Evolutionary conservation across 92 coral and sea anemone species (phyloP).

Genomic region (Actinostola sp.): DNA sequence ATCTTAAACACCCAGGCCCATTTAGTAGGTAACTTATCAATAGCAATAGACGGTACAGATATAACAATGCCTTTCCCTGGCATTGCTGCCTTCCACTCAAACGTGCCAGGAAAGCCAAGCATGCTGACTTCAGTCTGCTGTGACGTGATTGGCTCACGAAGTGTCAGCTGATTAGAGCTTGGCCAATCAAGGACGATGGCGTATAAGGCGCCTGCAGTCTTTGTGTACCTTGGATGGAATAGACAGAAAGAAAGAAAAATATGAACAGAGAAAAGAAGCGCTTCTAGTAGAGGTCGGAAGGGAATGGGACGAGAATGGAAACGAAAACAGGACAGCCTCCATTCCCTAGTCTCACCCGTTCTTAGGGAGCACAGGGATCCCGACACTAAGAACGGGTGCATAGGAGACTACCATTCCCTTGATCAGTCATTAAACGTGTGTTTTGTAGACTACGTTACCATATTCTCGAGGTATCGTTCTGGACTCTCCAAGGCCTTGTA

Average conservation of each 20-base stretch:
- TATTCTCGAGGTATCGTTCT: slow-evolving; percentile 70
- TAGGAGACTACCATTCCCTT: too few relatives aligned
- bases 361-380: too few relatives aligned
- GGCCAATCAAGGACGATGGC: slow-evolving; percentile 89
- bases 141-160: slow-evolving; percentile 55
- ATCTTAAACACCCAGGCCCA: slow-evolving; percentile 93
- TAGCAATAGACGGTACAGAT: slow-evolving; percentile 57
- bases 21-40: slow-evolving; percentile 68
- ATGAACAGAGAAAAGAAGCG: too few relatives aligned
- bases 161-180: slow-evolving; percentile 38
- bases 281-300: too few relatives aligned
- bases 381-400: too few relatives aligned
- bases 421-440: too few relatives aligned
- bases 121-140: slow-evolving; percentile 55
- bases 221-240: slow-evolving; percentile 28
- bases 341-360: too few relatives aligned
- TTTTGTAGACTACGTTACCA: background rate
- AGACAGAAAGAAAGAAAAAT: too few relatives aligned
- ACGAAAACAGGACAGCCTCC: too few relatives aligned
- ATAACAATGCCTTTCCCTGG: slow-evolving; percentile 53
- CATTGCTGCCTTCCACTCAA: slow-evolving; percentile 64
- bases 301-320: too few relatives aligned
- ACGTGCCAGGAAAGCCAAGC: slow-evolving; percentile 68
- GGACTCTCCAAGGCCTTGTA: slow-evolving; percentile 72
- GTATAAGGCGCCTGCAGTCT: slow-evolving; percentile 37